phyloP scores from a whole-genome alignment of 2,797 vertebrate species.

The Dendrocincla tyrannina region DNA sequence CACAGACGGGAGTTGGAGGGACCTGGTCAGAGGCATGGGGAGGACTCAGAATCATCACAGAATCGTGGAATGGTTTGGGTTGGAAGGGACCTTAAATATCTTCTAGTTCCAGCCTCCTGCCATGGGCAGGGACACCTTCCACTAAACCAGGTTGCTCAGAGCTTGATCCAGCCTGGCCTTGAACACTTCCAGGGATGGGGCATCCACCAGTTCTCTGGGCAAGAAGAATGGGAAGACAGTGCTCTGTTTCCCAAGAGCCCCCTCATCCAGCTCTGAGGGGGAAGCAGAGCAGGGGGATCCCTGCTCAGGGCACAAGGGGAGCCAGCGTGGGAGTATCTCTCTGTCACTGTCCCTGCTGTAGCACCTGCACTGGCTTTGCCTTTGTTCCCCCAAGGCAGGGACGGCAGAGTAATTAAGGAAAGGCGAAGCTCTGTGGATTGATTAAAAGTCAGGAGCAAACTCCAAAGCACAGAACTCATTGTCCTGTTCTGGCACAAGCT shows the following conservation, averaged over 20 bases:
- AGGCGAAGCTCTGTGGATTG: not conserved
- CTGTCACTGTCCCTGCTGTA: rapidly evolving
- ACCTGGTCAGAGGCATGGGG: rapidly evolving
- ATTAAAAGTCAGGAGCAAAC: not conserved
- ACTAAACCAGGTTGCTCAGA: not conserved
- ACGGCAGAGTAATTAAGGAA: not conserved
- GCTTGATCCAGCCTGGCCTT: not conserved
- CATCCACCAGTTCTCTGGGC: not conserved
- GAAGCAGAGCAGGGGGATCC: rapidly evolving
- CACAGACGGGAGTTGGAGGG: not conserved
- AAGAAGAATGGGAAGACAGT: not conserved
- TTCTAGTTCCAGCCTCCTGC: not conserved
- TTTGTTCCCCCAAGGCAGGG: not conserved
- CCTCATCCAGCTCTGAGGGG: not conserved
- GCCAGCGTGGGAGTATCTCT: rapidly evolving
- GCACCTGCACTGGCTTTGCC: not conserved
- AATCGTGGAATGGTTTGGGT: not conserved
- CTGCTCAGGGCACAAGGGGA: not conserved
- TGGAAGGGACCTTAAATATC: not conserved
- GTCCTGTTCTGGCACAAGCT: not conserved
- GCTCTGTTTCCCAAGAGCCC: not conserved
- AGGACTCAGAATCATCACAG: not conserved
- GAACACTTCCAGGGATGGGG: not conserved
- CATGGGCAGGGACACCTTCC: not conserved
- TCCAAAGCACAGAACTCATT: not conserved